Evolutionary conservation across 2,888 invertebrate species (phyloP).

Genomic region (Nomada fabriciana): DNA sequence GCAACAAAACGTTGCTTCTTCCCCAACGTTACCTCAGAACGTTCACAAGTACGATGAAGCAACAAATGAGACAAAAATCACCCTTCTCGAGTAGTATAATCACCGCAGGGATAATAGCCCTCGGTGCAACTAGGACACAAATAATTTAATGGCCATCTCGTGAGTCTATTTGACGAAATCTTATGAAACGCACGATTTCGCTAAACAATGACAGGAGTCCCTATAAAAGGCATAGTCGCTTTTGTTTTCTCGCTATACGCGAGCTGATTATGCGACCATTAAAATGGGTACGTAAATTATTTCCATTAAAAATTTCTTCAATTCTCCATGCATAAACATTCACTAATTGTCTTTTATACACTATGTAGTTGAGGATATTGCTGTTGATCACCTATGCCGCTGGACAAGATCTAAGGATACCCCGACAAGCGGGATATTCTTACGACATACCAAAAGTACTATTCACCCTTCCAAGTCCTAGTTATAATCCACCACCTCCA

Average conservation of each 20-base stretch:
- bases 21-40: slow-evolving; percentile 24
- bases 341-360: not conserved
- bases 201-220: slow-evolving; percentile 46
- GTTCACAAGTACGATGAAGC: not conserved
- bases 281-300: slow-evolving; percentile 75
- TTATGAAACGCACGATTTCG: slow-evolving; percentile 71
- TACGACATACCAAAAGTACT: slow-evolving; percentile 74
- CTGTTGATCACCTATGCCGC: slow-evolving; percentile 59
- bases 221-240: slow-evolving; percentile 72
- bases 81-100: slow-evolving; percentile 39
- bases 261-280: slow-evolving; percentile 76
- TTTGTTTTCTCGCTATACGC: slow-evolving; percentile 61
- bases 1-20: slow-evolving; percentile 21
- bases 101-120: slow-evolving; percentile 24
- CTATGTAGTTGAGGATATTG: slow-evolving; percentile 65
- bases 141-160: slow-evolving; percentile 32
- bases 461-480: slow-evolving; percentile 65
- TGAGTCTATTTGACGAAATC: slow-evolving; percentile 59
- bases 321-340: not conserved
- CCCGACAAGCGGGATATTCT: slow-evolving; percentile 77
- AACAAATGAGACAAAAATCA: slow-evolving; percentile 37
- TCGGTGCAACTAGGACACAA: slow-evolving; percentile 27
- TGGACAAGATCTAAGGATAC: slow-evolving; percentile 56
- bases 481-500: slow-evolving; percentile 43
- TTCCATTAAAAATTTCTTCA: not conserved